These are phyloP conservation scores for Glossosoma conforme DNA, from an alignment of 1,140 invertebrate species.

Conservation along the genomic window DNA sequence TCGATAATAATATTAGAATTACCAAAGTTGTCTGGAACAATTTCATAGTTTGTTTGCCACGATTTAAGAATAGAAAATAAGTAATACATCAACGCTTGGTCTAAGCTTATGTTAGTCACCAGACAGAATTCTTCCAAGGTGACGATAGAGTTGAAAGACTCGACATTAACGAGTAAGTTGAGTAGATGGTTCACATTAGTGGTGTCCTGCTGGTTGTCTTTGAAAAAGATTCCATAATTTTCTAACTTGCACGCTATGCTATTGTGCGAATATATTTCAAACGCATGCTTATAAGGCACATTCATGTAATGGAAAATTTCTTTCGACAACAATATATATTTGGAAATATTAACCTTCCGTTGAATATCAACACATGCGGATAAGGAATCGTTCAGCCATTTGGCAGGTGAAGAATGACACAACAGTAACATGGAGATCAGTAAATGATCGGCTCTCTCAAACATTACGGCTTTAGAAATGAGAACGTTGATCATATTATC, in stretches of 20 bases:
- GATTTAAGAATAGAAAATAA: slow-evolving; percentile 42
- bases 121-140: slow-evolving; percentile 38
- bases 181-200: slow-evolving; percentile 17
- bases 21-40: slow-evolving; percentile 37
- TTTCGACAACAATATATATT: slow-evolving; percentile 25
- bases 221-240: slow-evolving; percentile 23
- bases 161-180: slow-evolving; percentile 20
- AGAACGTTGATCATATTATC: slow-evolving; percentile 18
- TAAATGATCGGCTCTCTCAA: slow-evolving; percentile 24
- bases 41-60: slow-evolving; percentile 45
- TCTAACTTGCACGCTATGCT: slow-evolving; percentile 25
- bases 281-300: slow-evolving; percentile 26
- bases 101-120: slow-evolving; percentile 39
- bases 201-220: slow-evolving; percentile 19
- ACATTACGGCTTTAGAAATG: slow-evolving; percentile 19
- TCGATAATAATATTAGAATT: slow-evolving; percentile 34
- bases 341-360: slow-evolving; percentile 21
- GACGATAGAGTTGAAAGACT: slow-evolving; percentile 19
- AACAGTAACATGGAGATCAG: slow-evolving; percentile 26
- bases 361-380: slow-evolving; percentile 5
- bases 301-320: slow-evolving; percentile 20
- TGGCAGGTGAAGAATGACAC: slow-evolving; percentile 11
- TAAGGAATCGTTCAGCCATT: slow-evolving; percentile 23
- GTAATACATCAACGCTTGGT: slow-evolving; percentile 45
- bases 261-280: slow-evolving; percentile 20